These are phyloP conservation scores for Periparus ater DNA, from an alignment of 2,797 vertebrate genomes.

Conservation along the genomic window DNA sequence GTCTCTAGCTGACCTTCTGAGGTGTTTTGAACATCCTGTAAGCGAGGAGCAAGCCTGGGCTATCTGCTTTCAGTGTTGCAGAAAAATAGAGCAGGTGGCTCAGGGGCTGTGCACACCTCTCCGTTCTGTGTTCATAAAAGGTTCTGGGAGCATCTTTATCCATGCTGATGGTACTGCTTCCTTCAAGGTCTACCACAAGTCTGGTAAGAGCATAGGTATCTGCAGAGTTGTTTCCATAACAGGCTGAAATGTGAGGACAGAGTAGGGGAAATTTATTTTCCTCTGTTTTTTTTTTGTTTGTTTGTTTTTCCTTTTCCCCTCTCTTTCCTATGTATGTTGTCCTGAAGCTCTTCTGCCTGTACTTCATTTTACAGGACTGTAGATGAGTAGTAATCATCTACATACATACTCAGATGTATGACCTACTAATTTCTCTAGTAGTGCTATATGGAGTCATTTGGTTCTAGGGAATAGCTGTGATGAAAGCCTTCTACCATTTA, in stretches of 20 bases:
- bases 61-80: conserved; percentile 76
- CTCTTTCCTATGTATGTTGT: not conserved
- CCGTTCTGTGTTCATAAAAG: conserved; percentile 24
- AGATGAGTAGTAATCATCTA: not conserved
- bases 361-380: not conserved
- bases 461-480: not conserved
- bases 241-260: not conserved
- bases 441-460: not conserved
- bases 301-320: rapidly evolving
- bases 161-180: conserved; percentile 70
- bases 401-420: no score
- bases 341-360: not conserved
- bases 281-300: no score
- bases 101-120: not conserved
- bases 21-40: conserved; percentile 68
- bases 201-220: conserved; percentile 28
- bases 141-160: conserved; percentile 63
- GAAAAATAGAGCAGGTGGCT: conserved; percentile 31
- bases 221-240: not conserved
- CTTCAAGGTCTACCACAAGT: conserved; percentile 34
- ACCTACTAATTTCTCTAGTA: not conserved
- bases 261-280: not conserved
- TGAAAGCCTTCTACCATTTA: not conserved
- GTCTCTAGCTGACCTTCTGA: conserved; percentile 70
- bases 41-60: conserved; percentile 82